These are phyloP conservation scores for Cataglyphis albicans DNA, from an alignment of 2,888 invertebrate genomes.

Conservation along the genomic window DNA sequence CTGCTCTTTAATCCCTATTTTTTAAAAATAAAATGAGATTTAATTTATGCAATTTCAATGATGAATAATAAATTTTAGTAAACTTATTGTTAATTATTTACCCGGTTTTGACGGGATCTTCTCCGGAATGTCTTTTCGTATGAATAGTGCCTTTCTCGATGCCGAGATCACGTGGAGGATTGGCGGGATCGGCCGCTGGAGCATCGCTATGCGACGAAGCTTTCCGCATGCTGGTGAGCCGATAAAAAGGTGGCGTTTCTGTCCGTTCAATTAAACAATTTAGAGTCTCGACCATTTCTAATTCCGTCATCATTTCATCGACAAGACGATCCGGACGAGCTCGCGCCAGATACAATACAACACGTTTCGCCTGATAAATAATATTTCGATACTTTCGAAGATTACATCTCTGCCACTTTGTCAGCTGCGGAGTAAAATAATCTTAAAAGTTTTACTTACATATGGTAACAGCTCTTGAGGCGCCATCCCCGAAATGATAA, in stretches of 20 bases:
- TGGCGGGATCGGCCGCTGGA: constrained; percentile 86
- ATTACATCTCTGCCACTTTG: neutral
- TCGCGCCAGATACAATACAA: constrained; percentile 96
- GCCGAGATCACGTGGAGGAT: constrained; percentile 88
- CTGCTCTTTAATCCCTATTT: too few species aligned
- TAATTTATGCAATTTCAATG: neutral
- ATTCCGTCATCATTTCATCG: constrained; percentile 98
- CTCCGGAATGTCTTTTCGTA: constrained; percentile 97
- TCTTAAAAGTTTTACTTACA: constrained; percentile 88
- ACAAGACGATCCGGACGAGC: constrained; percentile 96
- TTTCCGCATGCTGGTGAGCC: constrained; percentile 96
- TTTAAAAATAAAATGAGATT: neutral
- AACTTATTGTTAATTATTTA: constrained; percentile 72
- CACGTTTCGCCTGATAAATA: constrained; percentile 94
- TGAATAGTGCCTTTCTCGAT: constrained; percentile 98
- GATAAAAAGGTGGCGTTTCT: constrained; percentile 99
- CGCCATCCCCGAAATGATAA: constrained; percentile 99
- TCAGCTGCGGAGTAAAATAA: neutral
- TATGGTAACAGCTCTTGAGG: constrained; percentile 96
- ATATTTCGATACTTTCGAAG: neutral
- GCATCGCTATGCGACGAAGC: constrained; percentile 92
- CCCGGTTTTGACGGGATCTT: constrained; percentile 94
- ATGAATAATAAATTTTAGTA: neutral
- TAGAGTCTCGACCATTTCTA: constrained; percentile 98
- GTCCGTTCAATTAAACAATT: constrained; percentile 98